Conservation (phyloP, 2,888 invertebrate genomes). For the Nomada fabriciana region DNA sequence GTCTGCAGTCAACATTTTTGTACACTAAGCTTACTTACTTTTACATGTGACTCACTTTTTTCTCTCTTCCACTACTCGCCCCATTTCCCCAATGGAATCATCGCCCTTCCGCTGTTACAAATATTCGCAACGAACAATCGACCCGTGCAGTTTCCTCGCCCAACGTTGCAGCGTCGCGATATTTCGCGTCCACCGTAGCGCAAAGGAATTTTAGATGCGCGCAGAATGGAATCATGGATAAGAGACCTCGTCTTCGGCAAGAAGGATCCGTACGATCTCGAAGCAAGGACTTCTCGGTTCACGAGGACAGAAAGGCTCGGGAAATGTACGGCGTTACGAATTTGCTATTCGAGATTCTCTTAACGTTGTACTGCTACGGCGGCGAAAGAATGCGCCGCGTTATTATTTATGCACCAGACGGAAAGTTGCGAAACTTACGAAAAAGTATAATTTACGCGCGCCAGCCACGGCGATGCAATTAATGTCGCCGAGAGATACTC, state of each 20-base stretch:
- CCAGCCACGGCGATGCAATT: conserved; percentile 22
- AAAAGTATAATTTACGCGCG: conserved; percentile 32
- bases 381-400: not conserved
- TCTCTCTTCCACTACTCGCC: not conserved
- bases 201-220: not conserved
- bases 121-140: not conserved
- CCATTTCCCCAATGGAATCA: not conserved
- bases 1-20: too few species aligned
- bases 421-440: conserved; percentile 27
- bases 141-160: too few species aligned
- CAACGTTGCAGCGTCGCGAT: not conserved
- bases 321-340: too few species aligned
- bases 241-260: not conserved
- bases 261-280: not conserved
- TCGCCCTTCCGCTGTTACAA: not conserved
- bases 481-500: conserved; percentile 1
- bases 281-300: too few species aligned
- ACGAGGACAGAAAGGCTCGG: not conserved
- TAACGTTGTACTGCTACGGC: too few species aligned
- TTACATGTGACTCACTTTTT: not conserved
- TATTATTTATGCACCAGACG: conserved; percentile 14
- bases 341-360: not conserved
- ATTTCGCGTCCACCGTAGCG: too few species aligned
- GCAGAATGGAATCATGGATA: not conserved
- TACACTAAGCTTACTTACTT: too few species aligned